phyloP scores from a whole-genome alignment of 35 echinoderm and acorn worm genomes.

The Stichopus chloronotus region DNA sequence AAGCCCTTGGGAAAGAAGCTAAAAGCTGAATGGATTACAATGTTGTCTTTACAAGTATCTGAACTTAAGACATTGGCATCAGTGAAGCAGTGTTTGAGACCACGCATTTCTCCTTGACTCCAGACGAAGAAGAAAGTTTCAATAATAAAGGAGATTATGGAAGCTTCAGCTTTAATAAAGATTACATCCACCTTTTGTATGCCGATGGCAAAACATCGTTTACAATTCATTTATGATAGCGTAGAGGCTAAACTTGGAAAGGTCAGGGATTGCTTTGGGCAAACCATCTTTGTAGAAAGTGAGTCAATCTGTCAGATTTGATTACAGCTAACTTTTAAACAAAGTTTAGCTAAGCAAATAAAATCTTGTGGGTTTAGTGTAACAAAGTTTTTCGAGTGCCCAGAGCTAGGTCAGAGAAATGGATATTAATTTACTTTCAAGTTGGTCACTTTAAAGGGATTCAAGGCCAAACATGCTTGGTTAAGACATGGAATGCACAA shows the following conservation, averaged over 20 bases:
- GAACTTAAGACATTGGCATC: not conserved
- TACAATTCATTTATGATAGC: not conserved
- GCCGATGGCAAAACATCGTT: not conserved
- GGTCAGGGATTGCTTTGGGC: not conserved
- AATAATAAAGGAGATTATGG: not conserved
- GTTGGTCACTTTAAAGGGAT: not conserved
- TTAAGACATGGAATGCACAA: too few species aligned
- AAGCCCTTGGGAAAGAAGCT: not conserved
- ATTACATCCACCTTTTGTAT: not conserved
- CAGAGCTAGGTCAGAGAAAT: not conserved
- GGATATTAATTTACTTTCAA: not conserved
- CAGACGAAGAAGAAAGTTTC: not conserved
- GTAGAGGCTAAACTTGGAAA: not conserved
- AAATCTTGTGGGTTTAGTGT: not conserved
- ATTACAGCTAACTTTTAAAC: not conserved
- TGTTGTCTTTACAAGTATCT: not conserved
- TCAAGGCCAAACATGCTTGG: not conserved
- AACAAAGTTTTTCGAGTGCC: not conserved
- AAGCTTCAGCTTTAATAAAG: not conserved
- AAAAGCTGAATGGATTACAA: not conserved
- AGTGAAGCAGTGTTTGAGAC: not conserved
- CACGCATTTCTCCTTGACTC: not conserved
- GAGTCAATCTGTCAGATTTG: not conserved
- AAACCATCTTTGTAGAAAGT: not conserved
- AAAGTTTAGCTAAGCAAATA: not conserved